Conservation (phyloP, 2,797 vertebrate genomes). For the Lophius americanus region DNA sequence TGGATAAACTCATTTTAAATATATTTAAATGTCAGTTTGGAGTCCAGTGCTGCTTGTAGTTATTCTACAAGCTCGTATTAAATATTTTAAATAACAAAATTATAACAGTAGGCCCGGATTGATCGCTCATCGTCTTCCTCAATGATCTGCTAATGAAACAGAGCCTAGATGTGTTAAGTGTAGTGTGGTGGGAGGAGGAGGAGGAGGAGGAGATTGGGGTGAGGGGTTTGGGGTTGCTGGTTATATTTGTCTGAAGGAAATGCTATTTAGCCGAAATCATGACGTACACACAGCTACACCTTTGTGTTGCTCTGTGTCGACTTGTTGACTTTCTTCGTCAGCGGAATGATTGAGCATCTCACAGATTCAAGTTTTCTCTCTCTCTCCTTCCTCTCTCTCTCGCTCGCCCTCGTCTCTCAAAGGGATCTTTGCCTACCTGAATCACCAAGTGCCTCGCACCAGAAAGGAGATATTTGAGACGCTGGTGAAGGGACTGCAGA, state of each 20-base stretch:
- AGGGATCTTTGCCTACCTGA: slow-evolving; percentile 99
- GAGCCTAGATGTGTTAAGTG: no score
- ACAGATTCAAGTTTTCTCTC: slow-evolving; percentile 18
- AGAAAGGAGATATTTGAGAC: slow-evolving; percentile 94
- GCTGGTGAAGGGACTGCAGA: slow-evolving; percentile 92
- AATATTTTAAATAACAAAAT: background rate
- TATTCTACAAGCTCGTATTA: background rate
- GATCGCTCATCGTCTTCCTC: background rate
- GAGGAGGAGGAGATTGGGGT: no score
- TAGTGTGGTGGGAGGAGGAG: no score
- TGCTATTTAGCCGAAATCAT: no score
- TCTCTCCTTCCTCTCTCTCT: background rate
- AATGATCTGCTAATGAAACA: background rate
- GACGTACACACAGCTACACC: no score
- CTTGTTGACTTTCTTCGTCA: no score
- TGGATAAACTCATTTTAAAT: background rate
- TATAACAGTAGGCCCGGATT: background rate
- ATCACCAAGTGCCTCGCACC: slow-evolving; percentile 92
- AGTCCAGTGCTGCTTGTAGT: background rate
- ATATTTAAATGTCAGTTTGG: background rate
- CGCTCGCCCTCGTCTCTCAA: slow-evolving; percentile 16
- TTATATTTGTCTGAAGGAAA: no score
- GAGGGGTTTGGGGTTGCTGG: no score
- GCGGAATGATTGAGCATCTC: background rate
- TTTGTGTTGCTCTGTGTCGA: no score